A percentile compares a stretch with the other conserved stretches of the same genome.
Evolutionary conservation across 2,888 invertebrate genomes (phyloP).

Genomic region (Tinea trinotella): DNA sequence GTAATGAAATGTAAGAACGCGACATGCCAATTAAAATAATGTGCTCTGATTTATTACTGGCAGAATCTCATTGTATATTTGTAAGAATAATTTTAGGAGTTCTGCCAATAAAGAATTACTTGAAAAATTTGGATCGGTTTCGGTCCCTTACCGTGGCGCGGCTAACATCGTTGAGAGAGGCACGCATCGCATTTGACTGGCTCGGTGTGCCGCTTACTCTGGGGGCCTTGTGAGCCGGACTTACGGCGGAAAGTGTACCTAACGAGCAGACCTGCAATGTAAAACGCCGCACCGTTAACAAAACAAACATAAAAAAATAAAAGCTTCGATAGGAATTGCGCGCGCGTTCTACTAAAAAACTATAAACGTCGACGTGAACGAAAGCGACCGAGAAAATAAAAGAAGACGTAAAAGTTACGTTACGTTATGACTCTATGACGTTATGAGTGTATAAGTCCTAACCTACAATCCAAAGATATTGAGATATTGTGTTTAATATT

Average conservation of each 20-base stretch:
- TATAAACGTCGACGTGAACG: slow-evolving; percentile 53
- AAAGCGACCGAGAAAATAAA: slow-evolving; percentile 55
- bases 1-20: not conserved
- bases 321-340: slow-evolving; percentile 33
- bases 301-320: slow-evolving; percentile 47
- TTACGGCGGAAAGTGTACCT: slow-evolving; percentile 75
- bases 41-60: not conserved
- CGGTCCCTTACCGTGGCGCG: slow-evolving; percentile 65
- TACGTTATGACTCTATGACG: not conserved
- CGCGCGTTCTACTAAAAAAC: slow-evolving; percentile 66
- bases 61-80: not conserved
- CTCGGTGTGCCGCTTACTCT: slow-evolving; percentile 61
- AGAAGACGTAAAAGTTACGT: slow-evolving; percentile 41
- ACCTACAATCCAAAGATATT: not conserved
- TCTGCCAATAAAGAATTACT: slow-evolving; percentile 10
- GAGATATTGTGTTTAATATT: not conserved
- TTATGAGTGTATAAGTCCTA: not conserved
- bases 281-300: slow-evolving; percentile 71
- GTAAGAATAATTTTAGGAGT: not conserved
- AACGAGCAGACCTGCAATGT: slow-evolving; percentile 74
- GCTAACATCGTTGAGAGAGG: slow-evolving; percentile 72
- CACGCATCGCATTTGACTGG: slow-evolving; percentile 72
- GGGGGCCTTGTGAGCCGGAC: slow-evolving; percentile 69
- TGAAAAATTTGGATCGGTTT: slow-evolving; percentile 16
- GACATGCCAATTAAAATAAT: slow-evolving; percentile 3